These are phyloP conservation scores for Archocentrus centrarchus DNA, from an alignment of 2,113 vertebrate genomes.

Conservation along the genomic window DNA sequence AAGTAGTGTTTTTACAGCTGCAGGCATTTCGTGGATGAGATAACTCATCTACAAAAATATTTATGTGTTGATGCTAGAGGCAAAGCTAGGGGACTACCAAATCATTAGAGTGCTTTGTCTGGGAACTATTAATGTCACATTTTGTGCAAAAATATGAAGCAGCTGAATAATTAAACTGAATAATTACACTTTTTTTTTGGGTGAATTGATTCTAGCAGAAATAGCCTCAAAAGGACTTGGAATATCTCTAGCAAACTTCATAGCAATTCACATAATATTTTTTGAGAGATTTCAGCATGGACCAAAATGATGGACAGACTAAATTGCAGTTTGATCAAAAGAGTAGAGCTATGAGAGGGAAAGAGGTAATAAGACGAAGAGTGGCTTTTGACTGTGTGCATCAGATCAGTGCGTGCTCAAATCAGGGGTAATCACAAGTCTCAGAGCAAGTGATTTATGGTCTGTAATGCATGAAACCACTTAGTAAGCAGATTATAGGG, in stretches of 20 bases:
- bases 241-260: not conserved
- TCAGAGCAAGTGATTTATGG: conserved; percentile 16
- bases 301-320: not conserved
- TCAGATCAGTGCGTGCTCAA: conserved; percentile 5
- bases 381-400: not conserved
- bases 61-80: conserved; percentile 8
- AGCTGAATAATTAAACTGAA: not conserved
- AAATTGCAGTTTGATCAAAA: conserved; percentile 3
- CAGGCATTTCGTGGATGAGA: not conserved
- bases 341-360: not conserved
- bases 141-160: conserved; percentile 4
- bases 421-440: conserved; percentile 30
- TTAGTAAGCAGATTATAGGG: conserved; percentile 39
- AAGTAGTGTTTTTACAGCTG: not conserved
- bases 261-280: not conserved
- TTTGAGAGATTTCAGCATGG: not conserved
- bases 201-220: not conserved
- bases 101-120: conserved; percentile 5
- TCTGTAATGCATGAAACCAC: conserved; percentile 36
- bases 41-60: not conserved
- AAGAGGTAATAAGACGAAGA: not conserved
- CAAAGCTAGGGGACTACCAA: not conserved
- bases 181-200: not conserved
- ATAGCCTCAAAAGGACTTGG: not conserved
- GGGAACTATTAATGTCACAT: not conserved